A percentile compares a stretch with the other conserved stretches of the same genome.
Conservation (phyloP, 2,113 vertebrate genomes). For the Myiozetetes cayanensis region DNA sequence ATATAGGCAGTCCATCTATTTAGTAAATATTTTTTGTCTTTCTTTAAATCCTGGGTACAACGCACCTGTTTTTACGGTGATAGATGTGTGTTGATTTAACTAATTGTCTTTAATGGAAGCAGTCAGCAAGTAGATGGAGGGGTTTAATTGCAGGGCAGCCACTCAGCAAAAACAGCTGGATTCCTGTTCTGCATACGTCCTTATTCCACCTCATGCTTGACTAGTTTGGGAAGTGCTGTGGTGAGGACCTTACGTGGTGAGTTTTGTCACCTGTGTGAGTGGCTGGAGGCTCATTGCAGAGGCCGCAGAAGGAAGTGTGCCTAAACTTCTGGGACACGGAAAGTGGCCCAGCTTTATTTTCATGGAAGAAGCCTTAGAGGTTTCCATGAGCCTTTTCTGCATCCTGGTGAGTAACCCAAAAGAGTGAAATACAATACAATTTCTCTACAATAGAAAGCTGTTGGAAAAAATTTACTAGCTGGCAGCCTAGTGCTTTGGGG, state of each 20-base stretch:
- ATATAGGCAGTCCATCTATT: background rate
- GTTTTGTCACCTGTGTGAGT: background rate
- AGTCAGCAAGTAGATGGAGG: background rate
- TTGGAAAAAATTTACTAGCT: background rate
- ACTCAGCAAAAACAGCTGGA: background rate
- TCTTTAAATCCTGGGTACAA: background rate
- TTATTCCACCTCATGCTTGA: background rate
- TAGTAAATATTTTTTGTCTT: conserved; percentile 17
- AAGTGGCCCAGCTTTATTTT: background rate
- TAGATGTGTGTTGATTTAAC: background rate
- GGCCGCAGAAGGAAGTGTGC: background rate
- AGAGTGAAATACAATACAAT: background rate
- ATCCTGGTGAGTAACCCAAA: background rate
- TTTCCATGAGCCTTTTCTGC: background rate
- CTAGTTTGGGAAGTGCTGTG: background rate
- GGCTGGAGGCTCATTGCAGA: background rate
- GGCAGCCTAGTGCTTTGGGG: background rate
- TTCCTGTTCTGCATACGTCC: background rate
- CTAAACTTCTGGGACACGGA: background rate
- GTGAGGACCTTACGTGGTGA: background rate
- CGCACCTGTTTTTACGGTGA: background rate
- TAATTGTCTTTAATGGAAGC: conserved; percentile 1
- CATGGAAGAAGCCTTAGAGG: background rate
- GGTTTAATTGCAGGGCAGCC: conserved; percentile 14
- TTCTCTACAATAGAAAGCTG: background rate